These are phyloP conservation scores for Onychostoma macrolepis DNA, from an alignment of 2,113 vertebrate species.

Conservation along the genomic window DNA sequence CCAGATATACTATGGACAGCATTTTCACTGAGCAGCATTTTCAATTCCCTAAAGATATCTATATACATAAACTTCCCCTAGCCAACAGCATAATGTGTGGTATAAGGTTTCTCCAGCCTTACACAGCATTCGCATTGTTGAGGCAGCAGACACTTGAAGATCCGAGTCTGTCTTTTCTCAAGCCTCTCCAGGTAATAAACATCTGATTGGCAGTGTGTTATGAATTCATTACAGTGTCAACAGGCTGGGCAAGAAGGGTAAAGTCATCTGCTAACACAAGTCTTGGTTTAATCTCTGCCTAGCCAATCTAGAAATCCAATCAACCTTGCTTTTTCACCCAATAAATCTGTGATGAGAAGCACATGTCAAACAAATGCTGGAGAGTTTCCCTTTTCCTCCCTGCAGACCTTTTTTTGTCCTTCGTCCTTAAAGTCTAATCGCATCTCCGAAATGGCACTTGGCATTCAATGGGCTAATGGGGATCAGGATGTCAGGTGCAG, in stretches of 20 bases:
- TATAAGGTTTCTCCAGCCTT: background rate
- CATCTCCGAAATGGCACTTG: slow-evolving; percentile 25
- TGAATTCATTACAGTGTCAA: slow-evolving; percentile 64
- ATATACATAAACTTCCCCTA: background rate
- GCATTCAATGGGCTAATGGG: slow-evolving; percentile 35
- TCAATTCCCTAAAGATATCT: background rate
- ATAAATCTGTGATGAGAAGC: slow-evolving; percentile 49
- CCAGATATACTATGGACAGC: background rate
- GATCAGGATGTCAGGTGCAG: slow-evolving; percentile 31
- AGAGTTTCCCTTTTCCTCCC: background rate
- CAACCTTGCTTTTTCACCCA: slow-evolving; percentile 46
- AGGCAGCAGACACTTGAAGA: slow-evolving; percentile 7
- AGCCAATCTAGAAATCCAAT: slow-evolving; percentile 53
- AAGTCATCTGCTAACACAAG: slow-evolving; percentile 51
- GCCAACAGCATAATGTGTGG: background rate
- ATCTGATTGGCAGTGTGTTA: slow-evolving; percentile 61
- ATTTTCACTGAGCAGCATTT: background rate
- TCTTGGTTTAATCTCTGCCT: slow-evolving; percentile 50
- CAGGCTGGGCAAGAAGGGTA: slow-evolving; percentile 42
- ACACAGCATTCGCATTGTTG: background rate
- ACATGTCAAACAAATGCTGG: slow-evolving; percentile 26
- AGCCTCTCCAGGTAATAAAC: slow-evolving; percentile 57
- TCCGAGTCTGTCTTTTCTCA: background rate
- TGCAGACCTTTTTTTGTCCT: background rate
- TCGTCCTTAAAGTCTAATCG: slow-evolving; percentile 11